Conservation (phyloP, 2,888 invertebrate genomes). For the Dusona sp. region DNA sequence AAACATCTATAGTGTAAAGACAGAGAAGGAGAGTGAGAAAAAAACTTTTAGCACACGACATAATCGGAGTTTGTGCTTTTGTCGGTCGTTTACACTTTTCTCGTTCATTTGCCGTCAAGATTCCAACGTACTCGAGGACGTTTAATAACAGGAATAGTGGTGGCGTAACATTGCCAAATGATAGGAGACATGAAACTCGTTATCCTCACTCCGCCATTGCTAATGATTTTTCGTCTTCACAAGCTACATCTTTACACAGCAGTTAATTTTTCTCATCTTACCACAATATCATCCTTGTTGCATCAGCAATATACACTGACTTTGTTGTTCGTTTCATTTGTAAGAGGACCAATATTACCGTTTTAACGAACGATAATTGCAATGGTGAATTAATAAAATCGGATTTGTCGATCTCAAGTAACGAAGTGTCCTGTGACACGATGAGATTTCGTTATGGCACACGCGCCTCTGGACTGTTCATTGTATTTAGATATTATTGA, state of each 20-base stretch:
- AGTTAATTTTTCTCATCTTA: conserved; percentile 3
- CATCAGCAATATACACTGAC: neutral
- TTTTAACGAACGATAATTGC: neutral
- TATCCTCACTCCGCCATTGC: conserved; percentile 40
- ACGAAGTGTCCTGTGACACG: neutral
- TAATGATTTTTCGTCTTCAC: conserved; percentile 46
- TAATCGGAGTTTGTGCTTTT: neutral
- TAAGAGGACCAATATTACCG: too few relatives aligned
- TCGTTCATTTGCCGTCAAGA: neutral
- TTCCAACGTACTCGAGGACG: conserved; percentile 14
- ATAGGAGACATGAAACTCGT: conserved; percentile 30
- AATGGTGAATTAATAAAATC: neutral
- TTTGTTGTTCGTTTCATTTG: neutral
- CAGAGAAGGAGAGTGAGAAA: neutral
- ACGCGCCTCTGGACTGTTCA: neutral
- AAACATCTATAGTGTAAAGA: neutral
- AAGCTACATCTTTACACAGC: neutral
- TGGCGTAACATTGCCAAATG: conserved; percentile 43
- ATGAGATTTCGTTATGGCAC: neutral
- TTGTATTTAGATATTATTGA: neutral
- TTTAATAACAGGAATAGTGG: conserved; percentile 25
- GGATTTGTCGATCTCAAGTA: neutral
- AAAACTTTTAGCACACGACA: neutral
- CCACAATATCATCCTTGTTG: neutral
- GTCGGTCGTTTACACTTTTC: neutral